Conservation (phyloP, 2,113 vertebrate species). For the Spilogale gracilis region DNA sequence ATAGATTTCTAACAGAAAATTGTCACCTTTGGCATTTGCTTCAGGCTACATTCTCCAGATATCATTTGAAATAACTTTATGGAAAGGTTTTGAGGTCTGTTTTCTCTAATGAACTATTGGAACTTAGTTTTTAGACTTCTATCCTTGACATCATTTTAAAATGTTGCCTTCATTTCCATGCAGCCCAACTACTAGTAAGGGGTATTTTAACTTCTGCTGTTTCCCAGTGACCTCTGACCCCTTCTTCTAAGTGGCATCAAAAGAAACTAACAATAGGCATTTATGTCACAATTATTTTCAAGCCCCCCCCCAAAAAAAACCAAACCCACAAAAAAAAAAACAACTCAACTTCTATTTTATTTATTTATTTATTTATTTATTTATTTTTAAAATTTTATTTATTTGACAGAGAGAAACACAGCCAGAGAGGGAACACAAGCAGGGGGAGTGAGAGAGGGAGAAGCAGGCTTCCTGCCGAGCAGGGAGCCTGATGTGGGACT, state of each 20-base stretch:
- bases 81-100: not conserved
- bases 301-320: too few relatives aligned
- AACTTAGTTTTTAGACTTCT: not conserved
- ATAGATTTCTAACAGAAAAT: not conserved
- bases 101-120: not conserved
- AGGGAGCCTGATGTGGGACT: too few relatives aligned
- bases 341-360: not conserved
- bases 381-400: too few relatives aligned
- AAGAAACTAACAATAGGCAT: not conserved
- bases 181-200: not conserved
- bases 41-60: not conserved
- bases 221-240: not conserved
- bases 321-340: not conserved
- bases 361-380: too few relatives aligned
- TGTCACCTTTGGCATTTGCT: not conserved
- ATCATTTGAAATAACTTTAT: not conserved
- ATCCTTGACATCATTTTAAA: not conserved
- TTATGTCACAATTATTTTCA: not conserved
- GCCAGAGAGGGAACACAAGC: too few relatives aligned
- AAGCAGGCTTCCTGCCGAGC: too few relatives aligned
- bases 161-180: not conserved
- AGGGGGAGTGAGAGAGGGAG: too few relatives aligned
- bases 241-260: too few relatives aligned
- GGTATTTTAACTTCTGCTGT: not conserved
- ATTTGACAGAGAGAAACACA: too few relatives aligned